These are phyloP conservation scores for Chironomus tentans DNA, from an alignment of 2,888 invertebrate genomes.

Conservation along the genomic window DNA sequence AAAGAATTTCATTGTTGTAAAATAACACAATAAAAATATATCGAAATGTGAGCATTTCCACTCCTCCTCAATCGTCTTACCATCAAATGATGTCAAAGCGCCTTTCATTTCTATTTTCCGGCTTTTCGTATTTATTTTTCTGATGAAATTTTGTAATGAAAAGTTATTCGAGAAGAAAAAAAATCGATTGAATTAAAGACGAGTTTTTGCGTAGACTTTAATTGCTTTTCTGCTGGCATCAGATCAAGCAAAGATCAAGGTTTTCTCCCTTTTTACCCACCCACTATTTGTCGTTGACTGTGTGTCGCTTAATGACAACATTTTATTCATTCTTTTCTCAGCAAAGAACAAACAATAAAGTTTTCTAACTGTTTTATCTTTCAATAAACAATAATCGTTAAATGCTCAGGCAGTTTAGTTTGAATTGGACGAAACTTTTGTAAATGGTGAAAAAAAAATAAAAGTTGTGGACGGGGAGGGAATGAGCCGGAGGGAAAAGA, in stretches of 20 bases:
- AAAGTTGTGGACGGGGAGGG: too few species aligned
- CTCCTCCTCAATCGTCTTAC: not conserved
- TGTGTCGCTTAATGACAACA: too few species aligned
- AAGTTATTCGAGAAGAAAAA: conserved; percentile 11
- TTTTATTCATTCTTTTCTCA: not conserved
- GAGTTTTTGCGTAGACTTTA: conserved; percentile 11
- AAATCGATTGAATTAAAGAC: conserved; percentile 26
- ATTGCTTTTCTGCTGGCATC: conserved; percentile 20
- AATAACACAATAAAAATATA: too few species aligned
- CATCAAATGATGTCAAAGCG: not conserved
- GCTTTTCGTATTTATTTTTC: not conserved
- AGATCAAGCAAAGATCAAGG: conserved; percentile 8
- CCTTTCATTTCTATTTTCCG: not conserved
- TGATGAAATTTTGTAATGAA: not conserved
- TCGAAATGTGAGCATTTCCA: not conserved
- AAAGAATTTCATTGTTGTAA: too few species aligned
- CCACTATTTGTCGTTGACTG: too few species aligned
- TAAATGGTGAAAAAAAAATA: too few species aligned
- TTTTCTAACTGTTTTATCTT: not conserved
- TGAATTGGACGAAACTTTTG: too few species aligned
- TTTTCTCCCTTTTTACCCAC: not conserved
- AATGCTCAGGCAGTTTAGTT: too few species aligned
- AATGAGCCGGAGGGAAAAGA: too few species aligned
- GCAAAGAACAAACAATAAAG: not conserved
- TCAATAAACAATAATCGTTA: not conserved